Base-by-base conservation (phyloP, 2,113 vertebrate species). In the Progne subis region DNA sequence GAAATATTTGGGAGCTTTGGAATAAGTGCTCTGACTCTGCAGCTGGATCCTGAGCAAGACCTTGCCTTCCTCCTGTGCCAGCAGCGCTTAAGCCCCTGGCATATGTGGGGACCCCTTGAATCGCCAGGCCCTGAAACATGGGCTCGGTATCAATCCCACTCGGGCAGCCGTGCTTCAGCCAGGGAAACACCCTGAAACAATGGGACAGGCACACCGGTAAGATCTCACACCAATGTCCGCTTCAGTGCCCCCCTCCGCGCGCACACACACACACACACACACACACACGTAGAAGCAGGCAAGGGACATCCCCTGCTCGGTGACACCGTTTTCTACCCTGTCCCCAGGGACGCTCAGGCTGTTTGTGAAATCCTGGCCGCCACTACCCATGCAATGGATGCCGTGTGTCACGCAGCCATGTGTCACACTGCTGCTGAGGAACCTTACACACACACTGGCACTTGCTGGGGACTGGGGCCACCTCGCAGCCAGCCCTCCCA, bases 41-140 rank as follows among this genome's bases (percentile, higher is more conserved):
- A 67, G 71, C 18, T 71, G 67, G 11, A 86, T 31, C 52, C 31
- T 8, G 12, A 85, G 12, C 60, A 59, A 82, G 86, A 57, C 13
- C 56, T 78, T 9, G 1, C 39, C 41, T 39, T 78, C 39, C 29
- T 12, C n/a, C 3, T 4, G 17, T 0, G 3, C 31, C 8, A 6
- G 64, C 37, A 65, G 32, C 59, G 44, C n/a, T n/a, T 7, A 1
- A 70, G 18, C 28, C 39, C 47, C 31, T 0, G 0, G 26, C 0
- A 3, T 13, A 7, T 1, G 3, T 8, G 57, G 53, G 39, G 49
- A 80, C 49, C 63, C 52, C n/a, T 3, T 2, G 6, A 20, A 18
- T 9, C 0, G 0, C 74, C 86, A 65, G 60, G 56, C 56, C 79
- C 70, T 37, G 34, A 63, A 70, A 75, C 9, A 31, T 0, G 0